phyloP scores from a whole-genome alignment of 1,140 invertebrate species.

The Pogonomyrmex barbatus region DNA sequence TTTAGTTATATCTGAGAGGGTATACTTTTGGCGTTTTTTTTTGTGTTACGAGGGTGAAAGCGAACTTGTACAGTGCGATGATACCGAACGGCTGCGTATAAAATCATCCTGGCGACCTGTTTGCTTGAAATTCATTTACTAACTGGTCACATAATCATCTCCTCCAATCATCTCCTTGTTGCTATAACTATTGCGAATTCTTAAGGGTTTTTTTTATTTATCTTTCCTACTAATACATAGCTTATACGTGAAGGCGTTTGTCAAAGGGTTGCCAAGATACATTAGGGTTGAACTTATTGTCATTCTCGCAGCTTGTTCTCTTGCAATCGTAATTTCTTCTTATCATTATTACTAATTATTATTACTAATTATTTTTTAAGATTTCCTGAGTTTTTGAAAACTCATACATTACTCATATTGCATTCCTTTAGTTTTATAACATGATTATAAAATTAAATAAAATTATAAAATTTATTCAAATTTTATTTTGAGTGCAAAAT shows the following conservation, averaged over 20 bases:
- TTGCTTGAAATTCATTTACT: not conserved
- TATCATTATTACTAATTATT: not conserved
- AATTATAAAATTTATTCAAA: not conserved
- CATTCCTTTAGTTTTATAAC: not conserved
- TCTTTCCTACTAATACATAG: not conserved
- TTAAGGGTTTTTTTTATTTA: not conserved
- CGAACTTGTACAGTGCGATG: slow-evolving; percentile 6
- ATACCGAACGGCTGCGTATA: not conserved
- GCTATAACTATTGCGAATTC: not conserved
- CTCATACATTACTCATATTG: not conserved
- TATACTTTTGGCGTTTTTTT: not conserved
- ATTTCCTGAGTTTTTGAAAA: not conserved
- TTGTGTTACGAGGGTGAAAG: not conserved
- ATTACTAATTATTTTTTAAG: not conserved
- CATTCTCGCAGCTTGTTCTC: no score
- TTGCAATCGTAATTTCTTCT: not conserved
- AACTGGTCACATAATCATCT: not conserved
- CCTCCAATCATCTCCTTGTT: not conserved
- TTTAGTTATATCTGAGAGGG: not conserved
- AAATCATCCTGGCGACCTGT: not conserved
- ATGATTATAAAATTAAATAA: not conserved
- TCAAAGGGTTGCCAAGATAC: not conserved
- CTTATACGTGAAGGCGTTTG: not conserved
- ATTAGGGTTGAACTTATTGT: not conserved
- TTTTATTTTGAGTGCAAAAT: not conserved